These are phyloP conservation scores for Notodonta ziczac DNA, from an alignment of 2,888 invertebrate species.

Conservation along the genomic window DNA sequence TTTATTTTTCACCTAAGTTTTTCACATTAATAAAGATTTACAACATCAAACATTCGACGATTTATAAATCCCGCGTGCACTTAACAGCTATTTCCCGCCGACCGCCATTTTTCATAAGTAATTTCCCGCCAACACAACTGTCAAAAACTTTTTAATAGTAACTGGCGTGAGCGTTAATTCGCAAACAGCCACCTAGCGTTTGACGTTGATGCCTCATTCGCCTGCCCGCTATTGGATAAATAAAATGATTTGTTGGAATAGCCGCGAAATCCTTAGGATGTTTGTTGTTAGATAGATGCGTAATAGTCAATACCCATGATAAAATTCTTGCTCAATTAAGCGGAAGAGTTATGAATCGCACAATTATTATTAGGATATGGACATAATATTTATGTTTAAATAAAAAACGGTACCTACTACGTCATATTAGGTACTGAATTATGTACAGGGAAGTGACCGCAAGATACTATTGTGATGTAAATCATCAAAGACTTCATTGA, in stretches of 20 bases:
- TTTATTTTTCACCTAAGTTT: slow-evolving; percentile 1
- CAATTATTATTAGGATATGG: too few species aligned
- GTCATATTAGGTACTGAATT: background rate
- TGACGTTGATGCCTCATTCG: slow-evolving; percentile 11
- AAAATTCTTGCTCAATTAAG: too few species aligned
- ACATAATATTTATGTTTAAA: too few species aligned
- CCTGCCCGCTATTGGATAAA: too few species aligned
- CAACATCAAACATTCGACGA: slow-evolving; percentile 9
- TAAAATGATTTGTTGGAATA: too few species aligned
- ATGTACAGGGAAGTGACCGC: slow-evolving; percentile 6
- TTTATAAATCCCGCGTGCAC: slow-evolving; percentile 12
- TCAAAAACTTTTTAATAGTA: slow-evolving; percentile 29
- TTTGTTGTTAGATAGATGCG: too few species aligned
- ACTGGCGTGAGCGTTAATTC: slow-evolving; percentile 13
- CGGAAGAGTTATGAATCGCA: too few species aligned
- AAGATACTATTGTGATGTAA: background rate
- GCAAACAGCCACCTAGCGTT: slow-evolving; percentile 17
- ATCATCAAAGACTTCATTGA: background rate
- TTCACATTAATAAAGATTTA: slow-evolving; percentile 9
- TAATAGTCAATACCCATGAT: too few species aligned
- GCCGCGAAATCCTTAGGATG: too few species aligned
- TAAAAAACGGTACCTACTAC: background rate
- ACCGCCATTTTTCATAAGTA: slow-evolving; percentile 25
- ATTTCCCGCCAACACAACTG: slow-evolving; percentile 35
- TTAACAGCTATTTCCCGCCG: slow-evolving; percentile 8